A percentile compares a stretch with the other conserved stretches of the same genome.
Conservation (phyloP, 2,797 vertebrate species). For the Cyclura pinguis region DNA sequence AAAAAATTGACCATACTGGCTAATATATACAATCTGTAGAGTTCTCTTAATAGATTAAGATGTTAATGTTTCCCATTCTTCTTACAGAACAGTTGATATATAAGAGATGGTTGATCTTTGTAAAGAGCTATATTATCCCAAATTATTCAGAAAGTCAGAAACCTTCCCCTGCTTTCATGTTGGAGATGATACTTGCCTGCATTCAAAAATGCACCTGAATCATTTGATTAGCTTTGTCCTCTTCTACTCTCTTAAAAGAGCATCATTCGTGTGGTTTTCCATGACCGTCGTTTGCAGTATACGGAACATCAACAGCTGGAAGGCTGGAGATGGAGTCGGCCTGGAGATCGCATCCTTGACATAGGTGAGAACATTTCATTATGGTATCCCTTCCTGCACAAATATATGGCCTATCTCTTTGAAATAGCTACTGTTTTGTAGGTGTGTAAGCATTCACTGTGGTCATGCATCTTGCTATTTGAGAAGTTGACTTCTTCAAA, state of each 20-base stretch:
- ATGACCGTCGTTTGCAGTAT: slow-evolving; percentile 93
- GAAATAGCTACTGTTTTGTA: not conserved
- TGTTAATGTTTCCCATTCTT: slow-evolving; percentile 30
- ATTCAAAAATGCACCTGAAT: slow-evolving; percentile 30
- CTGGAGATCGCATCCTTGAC: slow-evolving; percentile 93
- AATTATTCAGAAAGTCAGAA: not conserved
- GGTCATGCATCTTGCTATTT: not conserved
- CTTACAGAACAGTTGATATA: slow-evolving; percentile 35
- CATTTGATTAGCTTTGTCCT: not conserved
- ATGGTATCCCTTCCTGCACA: not conserved
- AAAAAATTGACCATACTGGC: not conserved
- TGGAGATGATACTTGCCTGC: slow-evolving; percentile 21
- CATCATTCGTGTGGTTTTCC: slow-evolving; percentile 92
- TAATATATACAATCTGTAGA: slow-evolving; percentile 11
- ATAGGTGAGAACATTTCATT: slow-evolving; percentile 83
- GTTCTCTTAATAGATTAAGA: slow-evolving; percentile 43
- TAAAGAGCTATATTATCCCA: not conserved
- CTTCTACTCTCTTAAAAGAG: slow-evolving; percentile 82
- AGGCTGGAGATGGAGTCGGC: slow-evolving; percentile 94
- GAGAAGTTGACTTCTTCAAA: not conserved
- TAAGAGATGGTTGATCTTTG: slow-evolving; percentile 42
- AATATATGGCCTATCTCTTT: not conserved
- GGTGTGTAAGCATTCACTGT: not conserved
- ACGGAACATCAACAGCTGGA: slow-evolving; percentile 94
- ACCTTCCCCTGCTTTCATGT: not conserved